phyloP scores from a whole-genome alignment of 2,113 vertebrate genomes.

The Natator depressus region DNA sequence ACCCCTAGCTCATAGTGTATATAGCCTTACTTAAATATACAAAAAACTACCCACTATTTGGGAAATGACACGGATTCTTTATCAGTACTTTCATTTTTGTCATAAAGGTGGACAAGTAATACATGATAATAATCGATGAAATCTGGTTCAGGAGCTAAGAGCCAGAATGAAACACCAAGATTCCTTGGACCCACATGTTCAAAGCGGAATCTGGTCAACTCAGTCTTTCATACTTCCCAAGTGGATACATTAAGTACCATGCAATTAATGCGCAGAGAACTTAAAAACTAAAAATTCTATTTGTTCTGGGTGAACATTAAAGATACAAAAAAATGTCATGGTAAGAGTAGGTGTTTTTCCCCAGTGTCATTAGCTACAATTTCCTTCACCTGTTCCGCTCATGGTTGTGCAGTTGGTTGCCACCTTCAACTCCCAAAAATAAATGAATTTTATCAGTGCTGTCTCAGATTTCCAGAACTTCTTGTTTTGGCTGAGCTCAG shows the following conservation, averaged over 20 bases:
- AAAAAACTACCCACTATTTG: neutral
- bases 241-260: rapidly evolving
- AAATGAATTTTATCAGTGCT: rapidly evolving
- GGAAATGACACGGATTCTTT: neutral
- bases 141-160: neutral
- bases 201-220: neutral
- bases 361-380: rapidly evolving
- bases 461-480: neutral
- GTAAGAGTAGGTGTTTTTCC: neutral
- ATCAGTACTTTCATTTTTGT: neutral
- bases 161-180: neutral
- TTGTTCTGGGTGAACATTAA: neutral
- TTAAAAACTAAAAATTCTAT: neutral
- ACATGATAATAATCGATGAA: neutral
- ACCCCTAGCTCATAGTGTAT: too few species aligned
- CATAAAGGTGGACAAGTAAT: neutral
- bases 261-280: neutral
- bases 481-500: neutral
- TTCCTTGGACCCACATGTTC: neutral
- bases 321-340: neutral
- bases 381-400: neutral
- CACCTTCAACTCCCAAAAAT: neutral
- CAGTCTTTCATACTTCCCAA: neutral
- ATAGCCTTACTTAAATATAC: neutral
- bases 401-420: neutral